Conservation (phyloP, 2,113 vertebrate species). For the Pipa parva region DNA sequence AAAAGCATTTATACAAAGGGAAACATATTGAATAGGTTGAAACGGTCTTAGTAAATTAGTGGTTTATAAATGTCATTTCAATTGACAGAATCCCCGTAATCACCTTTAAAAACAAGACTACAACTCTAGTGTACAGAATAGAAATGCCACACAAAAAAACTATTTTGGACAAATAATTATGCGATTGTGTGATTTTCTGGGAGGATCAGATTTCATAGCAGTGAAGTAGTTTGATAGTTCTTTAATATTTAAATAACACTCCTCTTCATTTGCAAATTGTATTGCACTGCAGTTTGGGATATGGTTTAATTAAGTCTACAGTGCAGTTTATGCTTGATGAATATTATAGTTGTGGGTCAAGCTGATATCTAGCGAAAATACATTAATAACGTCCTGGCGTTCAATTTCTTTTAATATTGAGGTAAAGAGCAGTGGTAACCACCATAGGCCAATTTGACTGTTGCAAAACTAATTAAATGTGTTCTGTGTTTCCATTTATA, state of each 20-base stretch:
- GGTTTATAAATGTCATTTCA: too few relatives aligned
- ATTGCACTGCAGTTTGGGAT: conserved; percentile 27
- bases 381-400: conserved; percentile 55
- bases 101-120: too few relatives aligned
- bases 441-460: conserved; percentile 62
- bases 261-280: conserved; percentile 19
- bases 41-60: too few relatives aligned
- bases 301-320: conserved; percentile 39
- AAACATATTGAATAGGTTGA: too few relatives aligned
- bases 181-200: too few relatives aligned
- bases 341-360: conserved; percentile 43
- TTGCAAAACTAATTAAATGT: conserved; percentile 73
- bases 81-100: too few relatives aligned
- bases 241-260: conserved; percentile 40
- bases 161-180: too few relatives aligned
- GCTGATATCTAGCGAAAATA: conserved; percentile 29
- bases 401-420: conserved; percentile 50
- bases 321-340: conserved; percentile 47
- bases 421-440: conserved; percentile 51
- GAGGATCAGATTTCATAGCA: too few relatives aligned
- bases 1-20: too few relatives aligned
- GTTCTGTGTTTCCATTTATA: conserved; percentile 58
- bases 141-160: too few relatives aligned
- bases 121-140: too few relatives aligned
- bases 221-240: neutral